Conservation (phyloP, 2,113 vertebrate species). For the Rhea pennata region DNA sequence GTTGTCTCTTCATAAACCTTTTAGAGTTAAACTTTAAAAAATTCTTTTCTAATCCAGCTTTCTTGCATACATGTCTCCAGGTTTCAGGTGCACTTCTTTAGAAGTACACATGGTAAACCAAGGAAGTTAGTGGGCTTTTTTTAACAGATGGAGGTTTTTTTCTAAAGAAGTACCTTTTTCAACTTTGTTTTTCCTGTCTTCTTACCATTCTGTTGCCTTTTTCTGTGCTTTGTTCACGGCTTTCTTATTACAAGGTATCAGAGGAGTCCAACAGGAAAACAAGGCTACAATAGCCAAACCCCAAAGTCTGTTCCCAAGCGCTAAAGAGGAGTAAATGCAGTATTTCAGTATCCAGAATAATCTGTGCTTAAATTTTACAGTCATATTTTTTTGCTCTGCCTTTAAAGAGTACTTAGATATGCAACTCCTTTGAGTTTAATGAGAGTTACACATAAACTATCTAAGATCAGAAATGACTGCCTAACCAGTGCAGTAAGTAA, state of each 20-base stretch:
- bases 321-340: not conserved
- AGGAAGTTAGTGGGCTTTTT: not conserved
- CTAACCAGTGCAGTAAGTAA: not conserved
- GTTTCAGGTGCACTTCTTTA: conserved; percentile 12
- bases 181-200: not conserved
- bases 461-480: not conserved
- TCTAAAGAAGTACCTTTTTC: not conserved
- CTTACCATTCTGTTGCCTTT: not conserved
- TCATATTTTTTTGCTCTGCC: conserved; percentile 25
- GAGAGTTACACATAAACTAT: not conserved
- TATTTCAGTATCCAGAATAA: not conserved
- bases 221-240: too few relatives aligned
- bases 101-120: conserved; percentile 4
- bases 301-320: not conserved
- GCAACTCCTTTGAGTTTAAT: not conserved
- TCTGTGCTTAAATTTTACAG: not conserved
- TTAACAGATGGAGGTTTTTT: not conserved
- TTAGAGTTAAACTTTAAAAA: not conserved
- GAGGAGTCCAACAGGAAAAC: conserved; percentile 21
- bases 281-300: not conserved
- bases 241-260: not conserved
- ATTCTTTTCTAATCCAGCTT: conserved; percentile 38
- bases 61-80: conserved; percentile 15
- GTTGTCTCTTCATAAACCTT: conserved; percentile 3
- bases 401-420: conserved; percentile 36